Evolutionary conservation across 2,888 invertebrate genomes (phyloP).

Genomic region (Mantis religiosa): DNA sequence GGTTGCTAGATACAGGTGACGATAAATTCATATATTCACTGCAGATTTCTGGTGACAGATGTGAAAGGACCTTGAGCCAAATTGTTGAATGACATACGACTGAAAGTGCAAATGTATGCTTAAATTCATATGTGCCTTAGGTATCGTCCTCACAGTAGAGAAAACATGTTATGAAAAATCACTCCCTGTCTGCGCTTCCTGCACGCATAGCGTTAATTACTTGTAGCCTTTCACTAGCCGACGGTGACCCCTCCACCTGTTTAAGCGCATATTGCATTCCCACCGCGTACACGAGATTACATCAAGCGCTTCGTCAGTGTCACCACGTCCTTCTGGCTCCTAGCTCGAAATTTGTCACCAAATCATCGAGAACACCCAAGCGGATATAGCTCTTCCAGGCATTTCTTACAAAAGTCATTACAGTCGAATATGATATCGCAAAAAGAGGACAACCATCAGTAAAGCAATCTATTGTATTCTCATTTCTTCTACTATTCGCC

Average conservation of each 20-base stretch:
- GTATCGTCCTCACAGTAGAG: too few relatives aligned
- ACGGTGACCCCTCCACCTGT: background rate
- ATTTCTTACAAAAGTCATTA: too few relatives aligned
- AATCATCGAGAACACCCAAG: background rate
- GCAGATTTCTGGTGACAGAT: background rate
- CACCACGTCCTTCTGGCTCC: background rate
- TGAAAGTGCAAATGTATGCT: background rate
- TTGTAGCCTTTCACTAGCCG: background rate
- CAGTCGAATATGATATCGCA: too few relatives aligned
- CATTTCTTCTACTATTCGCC: too few relatives aligned
- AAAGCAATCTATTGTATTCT: too few relatives aligned
- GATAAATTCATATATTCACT: background rate
- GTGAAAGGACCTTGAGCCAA: background rate
- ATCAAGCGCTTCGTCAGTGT: background rate
- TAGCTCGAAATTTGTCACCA: background rate
- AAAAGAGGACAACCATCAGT: too few relatives aligned
- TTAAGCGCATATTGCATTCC: background rate
- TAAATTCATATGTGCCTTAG: too few relatives aligned
- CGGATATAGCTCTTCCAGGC: background rate
- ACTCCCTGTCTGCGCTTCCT: background rate
- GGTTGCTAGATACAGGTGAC: background rate
- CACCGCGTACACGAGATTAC: background rate
- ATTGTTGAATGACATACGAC: background rate
- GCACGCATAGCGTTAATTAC: background rate
- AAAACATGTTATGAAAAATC: background rate